Conservation (phyloP, 2,797 vertebrate species). For the Sternarchorhynchus goeldii region DNA sequence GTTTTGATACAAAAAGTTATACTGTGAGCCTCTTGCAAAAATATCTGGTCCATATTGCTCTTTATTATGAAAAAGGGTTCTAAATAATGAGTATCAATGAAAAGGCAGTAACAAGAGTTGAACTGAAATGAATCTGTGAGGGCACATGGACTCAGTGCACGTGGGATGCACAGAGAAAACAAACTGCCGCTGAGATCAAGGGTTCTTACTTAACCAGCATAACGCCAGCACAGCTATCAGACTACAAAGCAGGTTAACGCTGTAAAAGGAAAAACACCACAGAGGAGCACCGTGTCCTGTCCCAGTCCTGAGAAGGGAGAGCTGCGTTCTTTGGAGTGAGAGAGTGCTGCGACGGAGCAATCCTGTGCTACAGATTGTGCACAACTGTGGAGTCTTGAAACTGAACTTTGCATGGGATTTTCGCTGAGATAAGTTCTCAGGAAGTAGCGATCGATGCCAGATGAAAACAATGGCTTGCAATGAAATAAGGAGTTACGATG, state of each 20-base stretch:
- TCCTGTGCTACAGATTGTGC: slow-evolving; percentile 13
- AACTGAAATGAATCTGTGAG: slow-evolving; percentile 21
- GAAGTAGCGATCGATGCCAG: slow-evolving; percentile 27
- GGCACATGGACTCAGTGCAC: slow-evolving; percentile 60
- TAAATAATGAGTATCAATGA: slow-evolving; percentile 18
- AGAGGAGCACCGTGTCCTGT: slow-evolving; percentile 56
- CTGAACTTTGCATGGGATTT: slow-evolving; percentile 36
- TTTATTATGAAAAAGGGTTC: slow-evolving; percentile 35
- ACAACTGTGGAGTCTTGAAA: not conserved
- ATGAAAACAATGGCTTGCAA: not conserved
- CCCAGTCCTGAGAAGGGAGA: slow-evolving; percentile 71
- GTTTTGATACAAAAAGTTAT: slow-evolving; percentile 70
- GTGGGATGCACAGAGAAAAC: slow-evolving; percentile 62
- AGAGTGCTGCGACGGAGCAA: not conserved
- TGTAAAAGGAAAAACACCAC: no score
- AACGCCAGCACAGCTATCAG: slow-evolving; percentile 65
- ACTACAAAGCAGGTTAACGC: slow-evolving; percentile 25
- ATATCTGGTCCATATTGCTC: slow-evolving; percentile 34
- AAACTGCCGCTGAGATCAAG: slow-evolving; percentile 46
- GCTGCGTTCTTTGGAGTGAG: not conserved
- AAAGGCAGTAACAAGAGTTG: slow-evolving; percentile 47
- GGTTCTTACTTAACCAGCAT: slow-evolving; percentile 20
- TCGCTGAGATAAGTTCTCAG: slow-evolving; percentile 30
- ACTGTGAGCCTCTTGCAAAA: slow-evolving; percentile 17
- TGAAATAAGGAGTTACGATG: not conserved